A percentile compares a stretch with the other conserved stretches of the same genome.
Evolutionary conservation across 2,797 vertebrate genomes (phyloP).

Genomic region (Mormyrops attenuatus): DNA sequence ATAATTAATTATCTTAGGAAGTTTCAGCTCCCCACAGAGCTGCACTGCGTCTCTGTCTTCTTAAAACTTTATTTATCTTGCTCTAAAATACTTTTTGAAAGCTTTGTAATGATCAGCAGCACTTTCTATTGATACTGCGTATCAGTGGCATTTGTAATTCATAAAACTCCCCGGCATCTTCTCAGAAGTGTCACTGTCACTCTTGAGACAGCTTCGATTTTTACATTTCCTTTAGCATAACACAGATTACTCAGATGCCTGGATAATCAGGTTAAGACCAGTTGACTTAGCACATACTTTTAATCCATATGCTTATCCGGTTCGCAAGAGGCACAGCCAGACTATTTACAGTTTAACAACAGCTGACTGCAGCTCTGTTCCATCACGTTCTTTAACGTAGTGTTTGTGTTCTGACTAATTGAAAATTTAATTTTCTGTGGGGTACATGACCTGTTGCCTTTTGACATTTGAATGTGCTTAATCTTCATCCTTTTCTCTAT

Average conservation of each 20-base stretch:
- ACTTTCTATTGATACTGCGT: not conserved
- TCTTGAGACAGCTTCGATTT: not conserved
- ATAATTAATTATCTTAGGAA: not conserved
- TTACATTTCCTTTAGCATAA: not conserved
- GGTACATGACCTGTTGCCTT: not conserved
- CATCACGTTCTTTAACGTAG: not conserved
- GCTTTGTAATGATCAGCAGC: not conserved
- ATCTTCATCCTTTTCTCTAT: not conserved
- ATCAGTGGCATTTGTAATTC: not conserved
- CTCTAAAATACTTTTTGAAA: not conserved
- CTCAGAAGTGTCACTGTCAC: not conserved
- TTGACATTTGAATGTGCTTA: not conserved
- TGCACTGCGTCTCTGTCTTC: constrained; percentile 28
- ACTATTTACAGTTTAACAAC: not conserved
- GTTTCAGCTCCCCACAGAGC: constrained; percentile 29
- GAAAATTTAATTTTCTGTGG: not conserved
- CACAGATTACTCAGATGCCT: not conserved
- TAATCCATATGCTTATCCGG: constrained; percentile 22
- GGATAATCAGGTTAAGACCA: not conserved
- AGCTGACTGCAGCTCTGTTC: not conserved
- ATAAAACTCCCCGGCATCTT: not conserved
- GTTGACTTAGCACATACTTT: not conserved
- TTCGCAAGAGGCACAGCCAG: not conserved
- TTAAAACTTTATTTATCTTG: not conserved
- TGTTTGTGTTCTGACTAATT: not conserved